Evolutionary conservation across 2,797 vertebrate genomes (phyloP), one percentile per base, ranked within the genome.

Genomic region (Acanthis flammea): DNA sequence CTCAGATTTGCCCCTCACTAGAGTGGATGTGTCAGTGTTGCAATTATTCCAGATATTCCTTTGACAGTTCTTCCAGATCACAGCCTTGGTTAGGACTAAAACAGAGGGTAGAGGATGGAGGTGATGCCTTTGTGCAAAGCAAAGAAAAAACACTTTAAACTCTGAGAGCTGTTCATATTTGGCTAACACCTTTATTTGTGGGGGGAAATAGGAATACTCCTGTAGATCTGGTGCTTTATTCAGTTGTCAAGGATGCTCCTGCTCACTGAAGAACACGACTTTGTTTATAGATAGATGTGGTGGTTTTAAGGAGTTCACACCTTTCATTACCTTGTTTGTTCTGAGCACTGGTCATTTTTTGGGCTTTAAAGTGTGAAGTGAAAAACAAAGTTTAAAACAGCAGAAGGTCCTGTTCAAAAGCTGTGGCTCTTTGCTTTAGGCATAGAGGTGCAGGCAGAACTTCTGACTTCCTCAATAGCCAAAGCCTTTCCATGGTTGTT

Each of bases 241-340:
- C 7, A 18, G 12, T 45, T 54, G 15, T 2, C 21, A 33, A 33
- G n/a, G 45, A 13, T 65, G n/a, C 58, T 73, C 42, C 63, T 88
- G 41, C 68, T 79, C 11, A 3, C 33, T 63, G n/a, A 47, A 62
- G 70, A 92, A 2, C 19, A 39, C 3, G 0, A 7, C 5, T 42
- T 86, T 18, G 6, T 54, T 41, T 28, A 67, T 47, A 73, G 5
- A 54, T 14, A 10, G 9, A 1, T 3, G 0, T 45, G 13, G 2
- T 76, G 11, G 8, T 53, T 45, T 41, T 47, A 60, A 25, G 57
- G 33, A 42, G 24, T 79, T 70, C 4, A 3, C 24, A 31, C 18
- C 4, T 54, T 80, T 80, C 14, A 3, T 63, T 50, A 41, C 9
- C 3, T 14, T 9, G 0, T 35, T 58, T 2, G 0, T 74, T 67